These are phyloP conservation scores for Autographa gamma DNA, from an alignment of 2,888 invertebrate genomes.

Conservation along the genomic window DNA sequence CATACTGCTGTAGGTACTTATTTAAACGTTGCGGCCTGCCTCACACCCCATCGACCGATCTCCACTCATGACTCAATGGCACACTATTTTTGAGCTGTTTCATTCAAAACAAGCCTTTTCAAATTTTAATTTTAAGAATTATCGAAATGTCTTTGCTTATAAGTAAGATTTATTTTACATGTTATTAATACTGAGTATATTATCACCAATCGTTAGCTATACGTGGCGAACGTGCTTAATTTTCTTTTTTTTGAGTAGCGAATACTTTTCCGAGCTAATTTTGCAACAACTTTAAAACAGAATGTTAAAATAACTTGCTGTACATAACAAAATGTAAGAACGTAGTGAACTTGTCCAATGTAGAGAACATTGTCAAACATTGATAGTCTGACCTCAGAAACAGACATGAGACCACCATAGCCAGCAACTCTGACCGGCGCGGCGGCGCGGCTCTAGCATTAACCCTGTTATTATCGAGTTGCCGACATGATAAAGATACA, in stretches of 20 bases:
- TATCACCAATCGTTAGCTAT: conserved; percentile 64
- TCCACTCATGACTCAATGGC: conserved; percentile 40
- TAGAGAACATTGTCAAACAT: too few species aligned
- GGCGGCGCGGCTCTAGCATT: background rate
- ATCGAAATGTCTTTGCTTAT: conserved; percentile 49
- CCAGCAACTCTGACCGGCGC: too few species aligned
- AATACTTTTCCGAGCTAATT: conserved; percentile 62
- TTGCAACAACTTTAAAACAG: conserved; percentile 61
- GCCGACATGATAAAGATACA: too few species aligned
- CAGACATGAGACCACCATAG: too few species aligned
- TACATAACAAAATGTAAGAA: too few species aligned
- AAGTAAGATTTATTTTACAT: conserved; percentile 70
- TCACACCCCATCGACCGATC: conserved; percentile 27
- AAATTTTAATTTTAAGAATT: conserved; percentile 34
- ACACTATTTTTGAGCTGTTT: conserved; percentile 58
- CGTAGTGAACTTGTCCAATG: too few species aligned
- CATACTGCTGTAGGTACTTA: conserved; percentile 21
- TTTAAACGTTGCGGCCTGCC: conserved; percentile 20
- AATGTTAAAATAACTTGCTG: too few species aligned
- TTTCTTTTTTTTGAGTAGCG: conserved; percentile 61
- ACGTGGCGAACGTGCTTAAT: conserved; percentile 57
- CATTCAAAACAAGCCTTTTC: conserved; percentile 43
- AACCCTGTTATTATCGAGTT: background rate
- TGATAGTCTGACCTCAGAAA: too few species aligned
- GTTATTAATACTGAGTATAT: conserved; percentile 77